Base-by-base conservation (phyloP, 2,797 vertebrate species). In the Myotis myotis region DNA sequence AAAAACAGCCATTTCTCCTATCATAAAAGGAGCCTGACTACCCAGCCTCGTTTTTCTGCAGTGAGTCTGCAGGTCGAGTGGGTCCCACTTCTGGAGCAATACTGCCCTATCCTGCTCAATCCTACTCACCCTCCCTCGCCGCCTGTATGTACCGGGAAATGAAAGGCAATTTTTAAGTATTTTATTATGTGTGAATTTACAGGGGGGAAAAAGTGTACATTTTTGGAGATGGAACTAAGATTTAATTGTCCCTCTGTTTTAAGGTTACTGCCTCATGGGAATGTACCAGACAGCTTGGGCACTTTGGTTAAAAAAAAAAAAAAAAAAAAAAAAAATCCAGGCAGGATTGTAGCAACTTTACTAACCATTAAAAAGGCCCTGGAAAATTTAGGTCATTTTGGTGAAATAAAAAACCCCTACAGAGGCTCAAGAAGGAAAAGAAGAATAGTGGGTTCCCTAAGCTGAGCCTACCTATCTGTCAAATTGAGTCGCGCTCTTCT, bases 1-100 rank as follows among this genome's bases (percentile, higher is more conserved):
- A 98, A 98, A 98, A 97, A 30, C 97, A 97, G 97, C 95, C 41
- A 97, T 98, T 98, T 98, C 97, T 98, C 97, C 97, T 96, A 96
- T 97, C 98, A 98, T 98, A 98, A 98, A 98, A 97, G 89, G 76
- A 96, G 93, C 96, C 97, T 94, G 95, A 97, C 97, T 96, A 89
- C 94, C 91, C 96, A 95, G 95, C 90, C 95, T 98, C 87, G 30
- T 98, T 98, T 97, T 97, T 97, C 96, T 97, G 95, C 96, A 96
- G 95, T 53, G 78, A 96, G 95, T 97, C 91, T 98, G 96, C 66
- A 79, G 92, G 95, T 87, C 72, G 88, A 97, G 83, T 1, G 13
- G 91, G 96, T 95, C 90, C 94, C 60, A 49, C 57, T 90, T 96
- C 93, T 95, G 87, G 60, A 36, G 47, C 57, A 62, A 49, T 49